Percentiles rank a stretch among this genome's conserved stretches.
Conservation (phyloP, 2,113 vertebrate genomes). For the Neofelis nebulosa region DNA sequence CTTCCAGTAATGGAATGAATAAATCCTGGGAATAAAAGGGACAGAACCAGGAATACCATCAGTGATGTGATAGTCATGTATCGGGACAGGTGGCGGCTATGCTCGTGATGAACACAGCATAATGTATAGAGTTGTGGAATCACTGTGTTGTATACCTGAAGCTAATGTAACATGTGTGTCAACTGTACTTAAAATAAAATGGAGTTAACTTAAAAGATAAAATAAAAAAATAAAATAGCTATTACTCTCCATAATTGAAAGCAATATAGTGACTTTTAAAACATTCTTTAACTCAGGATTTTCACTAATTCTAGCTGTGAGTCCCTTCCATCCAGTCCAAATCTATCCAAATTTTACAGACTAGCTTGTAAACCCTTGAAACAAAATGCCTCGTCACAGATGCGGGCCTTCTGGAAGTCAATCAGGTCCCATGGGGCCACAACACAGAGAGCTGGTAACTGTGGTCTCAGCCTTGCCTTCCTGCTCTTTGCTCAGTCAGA, state of each 20-base stretch:
- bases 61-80: neutral
- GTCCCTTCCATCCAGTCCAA: neutral
- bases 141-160: neutral
- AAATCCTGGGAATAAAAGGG: neutral
- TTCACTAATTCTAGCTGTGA: neutral
- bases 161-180: neutral
- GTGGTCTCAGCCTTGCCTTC: neutral
- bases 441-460: neutral
- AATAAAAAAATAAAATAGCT: neutral
- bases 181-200: neutral
- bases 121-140: neutral
- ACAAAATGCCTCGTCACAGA: neutral
- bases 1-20: neutral
- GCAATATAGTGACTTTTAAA: neutral
- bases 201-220: neutral
- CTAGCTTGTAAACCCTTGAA: slow-evolving; percentile 1
- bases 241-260: slow-evolving; percentile 31
- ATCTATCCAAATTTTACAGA: neutral
- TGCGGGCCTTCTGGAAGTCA: neutral
- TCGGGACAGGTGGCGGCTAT: neutral
- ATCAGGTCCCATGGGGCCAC: neutral
- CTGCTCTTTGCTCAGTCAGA: neutral
- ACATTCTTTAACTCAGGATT: neutral
- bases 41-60: neutral
- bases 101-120: neutral